phyloP scores from a whole-genome alignment of 1,140 invertebrate species.

The Pinna nobilis region DNA sequence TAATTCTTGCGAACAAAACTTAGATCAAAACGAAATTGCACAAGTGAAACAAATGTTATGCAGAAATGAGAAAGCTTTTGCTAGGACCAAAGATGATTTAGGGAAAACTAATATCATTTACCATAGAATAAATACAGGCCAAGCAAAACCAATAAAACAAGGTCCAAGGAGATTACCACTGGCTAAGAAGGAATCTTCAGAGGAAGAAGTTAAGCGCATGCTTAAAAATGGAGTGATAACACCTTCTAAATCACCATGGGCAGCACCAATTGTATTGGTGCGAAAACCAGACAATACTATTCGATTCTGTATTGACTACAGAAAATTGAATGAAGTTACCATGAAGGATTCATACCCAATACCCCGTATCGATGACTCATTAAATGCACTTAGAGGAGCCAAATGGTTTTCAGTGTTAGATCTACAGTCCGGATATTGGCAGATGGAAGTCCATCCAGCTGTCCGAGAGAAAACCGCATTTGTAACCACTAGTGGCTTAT shows the following conservation, averaged over 20 bases:
- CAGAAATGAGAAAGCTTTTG: too few relatives aligned
- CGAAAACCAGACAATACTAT: slow-evolving; percentile 73
- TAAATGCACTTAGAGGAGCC: slow-evolving; percentile 68
- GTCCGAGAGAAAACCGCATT: slow-evolving; percentile 68
- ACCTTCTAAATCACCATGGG: slow-evolving; percentile 73
- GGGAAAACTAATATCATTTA: slow-evolving; percentile 9
- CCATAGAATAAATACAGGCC: too few relatives aligned
- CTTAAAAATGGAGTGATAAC: slow-evolving; percentile 66
- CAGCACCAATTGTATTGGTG: slow-evolving; percentile 75
- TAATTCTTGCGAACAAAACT: neutral
- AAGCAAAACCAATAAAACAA: too few relatives aligned
- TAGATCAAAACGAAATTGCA: neutral
- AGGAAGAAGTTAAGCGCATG: slow-evolving; percentile 65
- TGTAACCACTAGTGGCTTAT: slow-evolving; percentile 5
- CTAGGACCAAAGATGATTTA: neutral
- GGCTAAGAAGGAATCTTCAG: neutral
- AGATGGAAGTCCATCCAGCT: slow-evolving; percentile 65
- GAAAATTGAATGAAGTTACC: slow-evolving; percentile 74
- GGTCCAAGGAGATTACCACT: slow-evolving; percentile 12
- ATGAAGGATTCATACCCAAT: slow-evolving; percentile 77
- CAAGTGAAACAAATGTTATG: neutral
- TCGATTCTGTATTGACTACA: slow-evolving; percentile 75
- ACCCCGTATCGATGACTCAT: slow-evolving; percentile 74
- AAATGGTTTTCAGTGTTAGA: slow-evolving; percentile 75
- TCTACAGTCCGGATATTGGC: slow-evolving; percentile 63